Percentiles rank a stretch among this genome's conserved stretches.
phyloP scores from a whole-genome alignment of 2,888 invertebrate genomes.

The Amphiduros pacificus region DNA sequence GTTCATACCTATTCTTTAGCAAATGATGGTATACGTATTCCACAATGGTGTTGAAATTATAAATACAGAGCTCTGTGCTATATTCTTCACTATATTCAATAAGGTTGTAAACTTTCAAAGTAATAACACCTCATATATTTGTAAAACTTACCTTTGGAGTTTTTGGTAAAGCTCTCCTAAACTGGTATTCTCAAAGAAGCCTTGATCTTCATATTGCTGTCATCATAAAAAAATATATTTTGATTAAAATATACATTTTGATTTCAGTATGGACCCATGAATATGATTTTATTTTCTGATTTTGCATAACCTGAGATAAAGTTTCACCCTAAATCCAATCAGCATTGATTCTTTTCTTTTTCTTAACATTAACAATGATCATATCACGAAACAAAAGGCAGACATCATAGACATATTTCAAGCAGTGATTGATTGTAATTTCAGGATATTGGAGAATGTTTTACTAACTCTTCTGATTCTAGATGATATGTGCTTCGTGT shows the following conservation, averaged over 20 bases:
- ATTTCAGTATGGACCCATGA: no score
- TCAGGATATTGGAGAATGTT: not conserved
- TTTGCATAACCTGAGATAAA: no score
- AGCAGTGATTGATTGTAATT: no score
- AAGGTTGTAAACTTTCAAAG: not conserved
- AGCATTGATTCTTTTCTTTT: no score
- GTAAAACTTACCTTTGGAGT: not conserved
- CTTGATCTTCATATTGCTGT: not conserved
- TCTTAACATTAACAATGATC: no score
- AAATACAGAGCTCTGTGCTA: not conserved
- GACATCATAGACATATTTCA: no score
- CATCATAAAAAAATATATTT: not conserved
- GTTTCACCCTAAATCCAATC: no score
- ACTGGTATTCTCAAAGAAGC: not conserved
- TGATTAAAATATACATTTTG: no score
- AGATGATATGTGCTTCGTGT: conserved; percentile 74
- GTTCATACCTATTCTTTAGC: not conserved
- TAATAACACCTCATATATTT: not conserved
- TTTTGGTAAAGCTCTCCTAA: not conserved
- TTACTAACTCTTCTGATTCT: conserved; percentile 59
- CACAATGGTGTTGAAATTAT: not conserved
- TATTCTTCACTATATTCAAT: not conserved
- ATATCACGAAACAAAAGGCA: no score
- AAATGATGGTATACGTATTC: not conserved
- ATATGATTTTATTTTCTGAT: no score